phyloP scores from a whole-genome alignment of 2,797 vertebrate genomes.

The Limosa lapponica region DNA sequence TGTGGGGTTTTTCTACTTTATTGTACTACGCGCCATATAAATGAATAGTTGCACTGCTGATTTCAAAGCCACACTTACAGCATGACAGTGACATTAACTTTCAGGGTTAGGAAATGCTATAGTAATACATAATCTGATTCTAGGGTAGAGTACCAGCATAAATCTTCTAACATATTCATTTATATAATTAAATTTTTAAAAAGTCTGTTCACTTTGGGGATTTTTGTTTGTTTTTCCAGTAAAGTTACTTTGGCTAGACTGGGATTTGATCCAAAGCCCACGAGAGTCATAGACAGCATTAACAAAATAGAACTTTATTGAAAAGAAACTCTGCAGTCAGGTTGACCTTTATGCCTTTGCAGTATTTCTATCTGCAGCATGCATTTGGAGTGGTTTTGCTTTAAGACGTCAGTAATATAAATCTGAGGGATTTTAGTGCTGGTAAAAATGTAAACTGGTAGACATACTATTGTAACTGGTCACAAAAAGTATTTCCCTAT shows the following conservation, averaged over 20 bases:
- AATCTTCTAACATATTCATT: neutral
- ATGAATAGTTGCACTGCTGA: neutral
- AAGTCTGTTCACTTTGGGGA: neutral
- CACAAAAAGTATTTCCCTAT: neutral
- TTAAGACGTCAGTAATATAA: neutral
- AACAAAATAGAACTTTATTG: conserved; percentile 41
- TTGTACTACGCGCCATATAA: neutral
- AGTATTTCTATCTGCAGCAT: conserved; percentile 31
- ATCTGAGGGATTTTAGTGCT: neutral
- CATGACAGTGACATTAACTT: neutral
- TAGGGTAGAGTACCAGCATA: neutral
- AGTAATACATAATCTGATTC: neutral
- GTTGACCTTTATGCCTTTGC: conserved; percentile 33
- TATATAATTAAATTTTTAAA: neutral
- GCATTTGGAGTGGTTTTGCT: neutral
- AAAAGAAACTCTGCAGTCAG: neutral
- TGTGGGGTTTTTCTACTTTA: neutral
- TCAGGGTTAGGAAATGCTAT: neutral
- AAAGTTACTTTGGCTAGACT: conserved; percentile 15
- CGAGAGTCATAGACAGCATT: neutral
- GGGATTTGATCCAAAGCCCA: conserved; percentile 25
- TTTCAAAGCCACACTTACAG: neutral
- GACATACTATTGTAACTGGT: neutral
- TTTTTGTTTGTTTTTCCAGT: conserved; percentile 2
- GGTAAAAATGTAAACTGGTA: neutral